Conservation (phyloP, 2,113 vertebrate species). For the Microcebus murinus region DNA sequence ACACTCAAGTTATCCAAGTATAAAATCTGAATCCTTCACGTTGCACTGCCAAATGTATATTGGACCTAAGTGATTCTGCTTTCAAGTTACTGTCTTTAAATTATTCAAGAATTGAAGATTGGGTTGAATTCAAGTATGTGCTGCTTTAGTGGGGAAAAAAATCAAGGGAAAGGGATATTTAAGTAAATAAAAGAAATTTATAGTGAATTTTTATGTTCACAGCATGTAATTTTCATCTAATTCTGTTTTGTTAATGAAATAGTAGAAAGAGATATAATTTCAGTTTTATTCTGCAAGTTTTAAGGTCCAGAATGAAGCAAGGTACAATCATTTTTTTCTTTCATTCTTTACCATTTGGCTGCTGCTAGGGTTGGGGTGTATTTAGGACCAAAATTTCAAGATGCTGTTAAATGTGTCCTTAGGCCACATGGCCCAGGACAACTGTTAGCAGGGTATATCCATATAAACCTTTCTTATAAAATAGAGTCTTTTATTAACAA, state of each 20-base stretch:
- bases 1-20: conserved; percentile 37
- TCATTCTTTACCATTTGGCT: not conserved
- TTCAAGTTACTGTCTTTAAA: conserved; percentile 75
- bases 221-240: not conserved
- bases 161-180: not conserved
- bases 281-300: conserved; percentile 19
- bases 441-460: not conserved
- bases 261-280: not conserved
- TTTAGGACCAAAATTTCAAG: not conserved
- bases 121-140: not conserved
- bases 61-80: conserved; percentile 53
- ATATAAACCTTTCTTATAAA: not conserved
- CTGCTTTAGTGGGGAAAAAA: not conserved
- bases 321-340: not conserved
- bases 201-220: not conserved
- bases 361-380: not conserved
- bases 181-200: not conserved
- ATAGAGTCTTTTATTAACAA: not conserved
- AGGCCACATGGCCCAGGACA: not conserved
- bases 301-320: not conserved
- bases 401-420: not conserved
- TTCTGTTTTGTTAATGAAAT: conserved; percentile 34
- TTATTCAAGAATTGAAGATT: conserved; percentile 65
- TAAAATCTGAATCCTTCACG: conserved; percentile 26
- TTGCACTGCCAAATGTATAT: conserved; percentile 60